Percentiles rank a stretch among this genome's conserved stretches.
Conservation (phyloP, 2,113 vertebrate genomes). For the Nipponia nippon region DNA sequence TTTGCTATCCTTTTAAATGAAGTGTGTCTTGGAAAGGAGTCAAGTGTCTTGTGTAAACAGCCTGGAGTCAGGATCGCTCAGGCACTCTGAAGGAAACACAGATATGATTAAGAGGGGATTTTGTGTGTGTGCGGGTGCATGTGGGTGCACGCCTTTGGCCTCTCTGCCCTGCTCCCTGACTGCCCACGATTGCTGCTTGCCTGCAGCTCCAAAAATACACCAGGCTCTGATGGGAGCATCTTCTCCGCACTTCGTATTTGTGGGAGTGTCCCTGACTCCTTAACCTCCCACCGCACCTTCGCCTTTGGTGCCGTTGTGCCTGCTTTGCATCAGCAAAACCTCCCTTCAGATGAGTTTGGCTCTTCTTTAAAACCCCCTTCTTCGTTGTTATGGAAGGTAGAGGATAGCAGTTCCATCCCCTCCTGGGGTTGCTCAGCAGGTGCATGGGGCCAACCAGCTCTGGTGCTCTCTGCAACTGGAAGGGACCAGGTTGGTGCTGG, state of each 20-base stretch:
- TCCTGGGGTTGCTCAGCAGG: accelerated
- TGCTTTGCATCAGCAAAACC: not conserved
- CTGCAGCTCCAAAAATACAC: not conserved
- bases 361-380: not conserved
- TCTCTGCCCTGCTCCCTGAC: not conserved
- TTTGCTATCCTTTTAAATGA: not conserved
- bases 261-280: not conserved
- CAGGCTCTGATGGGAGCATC: not conserved
- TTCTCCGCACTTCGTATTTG: accelerated
- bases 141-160: not conserved
- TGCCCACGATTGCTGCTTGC: not conserved
- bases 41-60: slow-evolving; percentile 2
- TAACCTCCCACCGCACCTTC: not conserved
- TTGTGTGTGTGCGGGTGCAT: not conserved
- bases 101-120: not conserved
- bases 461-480: not conserved
- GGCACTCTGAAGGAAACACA: not conserved
- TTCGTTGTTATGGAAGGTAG: not conserved
- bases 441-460: not conserved
- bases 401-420: not conserved
- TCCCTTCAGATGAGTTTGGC: not conserved
- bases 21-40: not conserved
- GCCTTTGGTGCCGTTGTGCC: accelerated
- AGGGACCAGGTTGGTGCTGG: accelerated
- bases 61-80: not conserved